Conservation (phyloP, 1,140 invertebrate species). For the Periplaneta americana region DNA sequence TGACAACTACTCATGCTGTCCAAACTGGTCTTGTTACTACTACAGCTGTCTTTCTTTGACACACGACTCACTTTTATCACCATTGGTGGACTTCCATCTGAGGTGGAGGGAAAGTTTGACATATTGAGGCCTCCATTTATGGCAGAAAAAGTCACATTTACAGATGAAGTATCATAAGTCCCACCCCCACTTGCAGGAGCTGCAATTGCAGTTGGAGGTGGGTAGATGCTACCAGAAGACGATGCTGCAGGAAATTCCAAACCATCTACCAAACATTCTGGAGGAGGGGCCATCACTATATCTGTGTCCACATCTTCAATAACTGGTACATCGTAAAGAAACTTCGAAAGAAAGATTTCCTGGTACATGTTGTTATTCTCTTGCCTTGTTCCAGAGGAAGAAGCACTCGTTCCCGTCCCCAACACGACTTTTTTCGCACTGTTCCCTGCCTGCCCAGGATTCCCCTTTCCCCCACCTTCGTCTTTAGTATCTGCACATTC, state of each 20-base stretch:
- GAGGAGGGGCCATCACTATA: constrained; percentile 11
- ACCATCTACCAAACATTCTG: constrained; percentile 6
- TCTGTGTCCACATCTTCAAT: constrained; percentile 39
- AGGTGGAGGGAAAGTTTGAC: neutral
- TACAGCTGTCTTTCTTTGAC: constrained; percentile 2
- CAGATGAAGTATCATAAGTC: neutral
- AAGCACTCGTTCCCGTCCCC: constrained; percentile 41
- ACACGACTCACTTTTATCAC: constrained; percentile 10
- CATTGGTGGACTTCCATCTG: neutral
- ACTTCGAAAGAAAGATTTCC: constrained; percentile 39
- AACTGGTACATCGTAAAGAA: constrained; percentile 39
- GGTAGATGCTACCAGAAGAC: neutral
- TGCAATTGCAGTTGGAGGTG: neutral
- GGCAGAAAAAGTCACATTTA: neutral
- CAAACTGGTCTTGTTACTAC: neutral
- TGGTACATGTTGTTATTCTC: constrained; percentile 32
- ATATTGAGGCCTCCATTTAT: constrained; percentile 2
- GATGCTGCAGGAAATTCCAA: neutral
- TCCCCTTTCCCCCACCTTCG: neutral
- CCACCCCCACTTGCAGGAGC: neutral
- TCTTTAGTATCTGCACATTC: neutral
- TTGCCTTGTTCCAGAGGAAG: constrained; percentile 17
- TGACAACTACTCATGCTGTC: neutral
- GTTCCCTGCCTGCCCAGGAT: constrained; percentile 30
- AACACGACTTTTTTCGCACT: constrained; percentile 43